Evolutionary conservation across 2,113 vertebrate genomes (phyloP), one percentile per base, ranked within the genome.

Genomic region (Onychostoma macrolepis): DNA sequence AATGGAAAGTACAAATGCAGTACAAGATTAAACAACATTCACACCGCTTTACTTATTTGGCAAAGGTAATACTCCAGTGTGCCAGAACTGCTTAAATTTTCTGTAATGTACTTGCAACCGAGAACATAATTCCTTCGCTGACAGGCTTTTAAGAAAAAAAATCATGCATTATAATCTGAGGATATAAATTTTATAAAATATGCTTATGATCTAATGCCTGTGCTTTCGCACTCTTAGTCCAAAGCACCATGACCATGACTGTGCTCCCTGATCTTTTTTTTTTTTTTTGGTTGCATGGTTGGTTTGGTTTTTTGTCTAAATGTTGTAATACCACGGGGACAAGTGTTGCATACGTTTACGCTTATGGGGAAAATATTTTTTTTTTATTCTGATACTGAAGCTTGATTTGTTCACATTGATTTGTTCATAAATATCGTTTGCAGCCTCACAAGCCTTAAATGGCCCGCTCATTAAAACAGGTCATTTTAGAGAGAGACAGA

Each of bases 141-240:
- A 76, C 88, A 89, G 82, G 86, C 88, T 87, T 89, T 87, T 85
- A 89, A 87, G 88, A n/a, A 13, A 61, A 85, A 76, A 48, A 24
- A 38, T n/a, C 45, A 85, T 71, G 33, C 4, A 30, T 81, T 8
- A 15, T 9, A 45, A 30, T 1, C 1, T 45, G 76, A 84, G 33
- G 11, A 19, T 50, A 19, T 50, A 58, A n/a, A 50, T 86, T 81
- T 81, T 28, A 81, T 48, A 53, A 67, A 76, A n/a, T 19, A 6
- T 17, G n/a, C n/a, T 33, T 26, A 28, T 71, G 65, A 89, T 74
- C 45, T 72, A 72, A 79, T 83, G 61, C 74, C 26, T 58, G 50
- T 26, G 78, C 1, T 63, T 80, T 43, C 56, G 41, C 53, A 76
- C 12, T 8, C 13, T 76, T 43, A 75, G 41, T 15, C 41, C 72